Base-by-base conservation (phyloP, 2,888 invertebrate species). In the Euproctis similis region DNA sequence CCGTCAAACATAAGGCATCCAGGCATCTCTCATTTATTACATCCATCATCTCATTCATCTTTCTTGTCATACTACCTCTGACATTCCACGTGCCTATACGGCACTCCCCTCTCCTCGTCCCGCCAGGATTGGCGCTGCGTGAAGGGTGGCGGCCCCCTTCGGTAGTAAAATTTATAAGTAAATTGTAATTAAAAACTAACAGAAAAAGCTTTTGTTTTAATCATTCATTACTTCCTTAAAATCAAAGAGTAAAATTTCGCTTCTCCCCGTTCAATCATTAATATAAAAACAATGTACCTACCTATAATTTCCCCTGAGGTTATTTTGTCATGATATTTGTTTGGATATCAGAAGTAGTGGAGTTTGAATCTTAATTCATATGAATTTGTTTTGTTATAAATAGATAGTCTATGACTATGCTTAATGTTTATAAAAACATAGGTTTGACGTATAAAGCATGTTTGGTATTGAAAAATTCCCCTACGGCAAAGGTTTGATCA, bases 281-380 rank as follows among this genome's bases (percentile, higher is more conserved):
- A n/a, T n/a, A n/a, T n/a, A 10, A 42, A 46, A 23, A 18, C 11
- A 27, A 23, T n/a, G n/a, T n/a, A n/a, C n/a, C n/a, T n/a, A 10
- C 7, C 10, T 10, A 21, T 21, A 21, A 38, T 49, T 38, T 41
- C 50, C 28, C 46, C 18, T 16, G 32, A 31, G 42, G 11, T 21
- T 23, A 7, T 10, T 6, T 10, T 10, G 10, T 21, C 12, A n/a
- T 18, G 11, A 6, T 25, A 8, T 14, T 24, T 13, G 24, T 24
- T 14, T 9, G 13, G 24, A 24, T 14, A 24, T 24, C 8, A 24
- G n/a, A 14, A 24, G 6, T 25, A 8, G 7, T 17, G 7, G 17
- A 6, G 17, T 17, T 17, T 17, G 7, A 8, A 17, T 17, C 6
- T 8, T 17, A 17, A 17, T n/a, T 17, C 2, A 17, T 1, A n/a